phyloP scores from a whole-genome alignment of 2,113 vertebrate species.

The Elephantulus edwardii region DNA sequence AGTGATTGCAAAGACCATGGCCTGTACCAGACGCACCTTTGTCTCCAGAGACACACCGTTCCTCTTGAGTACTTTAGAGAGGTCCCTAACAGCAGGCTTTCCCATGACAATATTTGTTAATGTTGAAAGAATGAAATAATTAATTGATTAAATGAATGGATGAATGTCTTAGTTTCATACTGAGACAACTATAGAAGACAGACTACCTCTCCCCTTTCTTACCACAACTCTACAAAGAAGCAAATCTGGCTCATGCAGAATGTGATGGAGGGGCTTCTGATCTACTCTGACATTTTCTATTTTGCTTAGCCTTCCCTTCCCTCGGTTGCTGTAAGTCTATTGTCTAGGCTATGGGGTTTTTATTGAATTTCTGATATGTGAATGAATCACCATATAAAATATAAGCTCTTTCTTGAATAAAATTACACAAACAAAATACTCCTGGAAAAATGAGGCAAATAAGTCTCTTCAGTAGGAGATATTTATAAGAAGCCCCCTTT shows the following conservation, averaged over 20 bases:
- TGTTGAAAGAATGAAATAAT: background rate
- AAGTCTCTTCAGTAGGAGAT: constrained; percentile 57
- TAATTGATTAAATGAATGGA: background rate
- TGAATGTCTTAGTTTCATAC: background rate
- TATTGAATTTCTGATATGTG: constrained; percentile 69
- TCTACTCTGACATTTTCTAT: constrained; percentile 21
- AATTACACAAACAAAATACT: constrained; percentile 60
- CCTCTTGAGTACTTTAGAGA: no score
- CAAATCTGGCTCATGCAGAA: background rate
- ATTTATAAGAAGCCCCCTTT: constrained; percentile 60
- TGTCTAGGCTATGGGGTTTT: constrained; percentile 31
- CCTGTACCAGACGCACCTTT: no score
- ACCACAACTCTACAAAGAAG: background rate
- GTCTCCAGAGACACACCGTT: no score
- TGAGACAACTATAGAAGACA: background rate
- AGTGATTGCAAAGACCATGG: no score
- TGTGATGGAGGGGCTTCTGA: constrained; percentile 5
- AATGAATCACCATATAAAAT: constrained; percentile 75
- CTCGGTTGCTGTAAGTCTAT: constrained; percentile 46
- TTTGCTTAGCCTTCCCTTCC: constrained; percentile 36
- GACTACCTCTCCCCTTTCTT: background rate
- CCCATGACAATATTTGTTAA: background rate
- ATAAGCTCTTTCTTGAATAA: constrained; percentile 56
- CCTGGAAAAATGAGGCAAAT: constrained; percentile 68
- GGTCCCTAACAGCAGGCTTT: no score